These are phyloP conservation scores for Cryptophagus acutangulus DNA, from an alignment of 2,888 invertebrate species.

Conservation along the genomic window DNA sequence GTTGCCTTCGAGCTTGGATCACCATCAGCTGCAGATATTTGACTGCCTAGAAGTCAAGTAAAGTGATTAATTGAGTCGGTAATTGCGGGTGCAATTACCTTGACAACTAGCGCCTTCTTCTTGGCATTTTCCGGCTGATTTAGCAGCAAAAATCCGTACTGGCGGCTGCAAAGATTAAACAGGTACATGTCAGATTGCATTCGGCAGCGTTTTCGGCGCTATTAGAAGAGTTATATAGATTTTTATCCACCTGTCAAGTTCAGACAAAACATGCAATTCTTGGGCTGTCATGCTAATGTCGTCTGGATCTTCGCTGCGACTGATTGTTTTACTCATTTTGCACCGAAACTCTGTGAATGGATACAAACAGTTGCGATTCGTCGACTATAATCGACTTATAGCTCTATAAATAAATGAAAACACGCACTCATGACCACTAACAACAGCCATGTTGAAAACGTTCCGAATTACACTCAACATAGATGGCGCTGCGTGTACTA, in stretches of 20 bases:
- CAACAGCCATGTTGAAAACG: too few species aligned
- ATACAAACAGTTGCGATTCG: constrained; percentile 6
- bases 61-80: neutral
- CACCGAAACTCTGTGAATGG: constrained; percentile 13
- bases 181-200: too few species aligned
- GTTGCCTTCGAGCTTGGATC: constrained; percentile 68
- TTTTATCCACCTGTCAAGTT: constrained; percentile 88
- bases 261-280: constrained; percentile 79
- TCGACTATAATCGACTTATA: constrained; percentile 14
- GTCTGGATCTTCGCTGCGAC: constrained; percentile 31
- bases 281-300: constrained; percentile 61
- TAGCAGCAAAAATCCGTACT: constrained; percentile 84
- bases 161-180: constrained; percentile 72
- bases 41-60: constrained; percentile 57
- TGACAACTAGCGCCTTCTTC: constrained; percentile 75
- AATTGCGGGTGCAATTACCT: constrained; percentile 48
- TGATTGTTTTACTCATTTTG: constrained; percentile 41
- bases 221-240: constrained; percentile 11
- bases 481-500: too few species aligned
- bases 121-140: constrained; percentile 74
- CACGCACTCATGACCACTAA: too few species aligned
- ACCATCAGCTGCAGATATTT: constrained; percentile 81
- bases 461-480: too few species aligned
- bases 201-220: too few species aligned
- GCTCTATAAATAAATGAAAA: constrained; percentile 19